Evolutionary conservation across 2,113 vertebrate genomes (phyloP).

Genomic region (Microtus montanus): DNA sequence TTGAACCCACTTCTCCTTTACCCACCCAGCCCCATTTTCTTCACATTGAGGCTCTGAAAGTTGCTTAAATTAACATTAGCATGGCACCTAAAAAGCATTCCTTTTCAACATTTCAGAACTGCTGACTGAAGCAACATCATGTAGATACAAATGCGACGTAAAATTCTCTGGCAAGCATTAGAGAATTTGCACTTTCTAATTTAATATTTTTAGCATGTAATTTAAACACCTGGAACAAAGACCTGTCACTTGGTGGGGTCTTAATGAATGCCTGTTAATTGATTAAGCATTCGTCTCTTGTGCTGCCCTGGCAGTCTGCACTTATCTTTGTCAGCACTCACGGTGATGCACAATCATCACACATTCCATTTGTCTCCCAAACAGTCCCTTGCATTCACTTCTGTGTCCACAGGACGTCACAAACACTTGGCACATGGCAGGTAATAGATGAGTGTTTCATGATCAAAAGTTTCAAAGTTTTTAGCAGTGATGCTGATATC

Average conservation of each 20-base stretch:
- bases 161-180: background rate
- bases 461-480: background rate
- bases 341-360: background rate
- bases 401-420: background rate
- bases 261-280: constrained; percentile 26
- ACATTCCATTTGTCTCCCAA: background rate
- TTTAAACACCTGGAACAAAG: constrained; percentile 32
- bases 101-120: constrained; percentile 27
- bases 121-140: constrained; percentile 39
- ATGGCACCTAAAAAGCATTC: background rate
- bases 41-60: constrained; percentile 6
- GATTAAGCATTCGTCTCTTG: background rate
- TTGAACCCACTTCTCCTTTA: background rate
- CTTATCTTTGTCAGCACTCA: background rate
- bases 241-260: background rate
- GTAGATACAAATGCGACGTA: background rate
- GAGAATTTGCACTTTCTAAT: constrained; percentile 31
- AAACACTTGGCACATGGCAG: background rate
- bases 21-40: background rate
- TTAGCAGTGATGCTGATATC: background rate
- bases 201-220: constrained; percentile 11
- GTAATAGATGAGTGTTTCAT: background rate
- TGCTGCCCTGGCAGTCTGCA: background rate
- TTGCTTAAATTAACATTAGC: background rate
- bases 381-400: background rate